A percentile compares a stretch with the other conserved stretches of the same genome.
phyloP scores from a whole-genome alignment of 2,888 invertebrate genomes.

The Harpalus rubripes region DNA sequence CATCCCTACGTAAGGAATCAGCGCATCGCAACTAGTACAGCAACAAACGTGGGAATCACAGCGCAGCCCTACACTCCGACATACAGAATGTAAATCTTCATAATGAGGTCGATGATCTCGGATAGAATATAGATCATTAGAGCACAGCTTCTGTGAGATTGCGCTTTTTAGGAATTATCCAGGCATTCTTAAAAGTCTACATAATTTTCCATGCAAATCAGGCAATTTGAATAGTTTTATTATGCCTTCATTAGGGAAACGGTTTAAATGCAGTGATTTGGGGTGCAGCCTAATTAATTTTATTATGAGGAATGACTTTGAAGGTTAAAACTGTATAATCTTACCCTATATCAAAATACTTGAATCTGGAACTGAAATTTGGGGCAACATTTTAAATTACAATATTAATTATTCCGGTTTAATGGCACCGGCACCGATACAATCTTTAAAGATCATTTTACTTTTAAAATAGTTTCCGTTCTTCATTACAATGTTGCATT shows the following conservation, averaged over 20 bases:
- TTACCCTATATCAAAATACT: background rate
- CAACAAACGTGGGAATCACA: slow-evolving; percentile 48
- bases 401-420: background rate
- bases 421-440: background rate
- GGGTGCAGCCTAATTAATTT: slow-evolving; percentile 34
- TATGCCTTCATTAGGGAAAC: slow-evolving; percentile 22
- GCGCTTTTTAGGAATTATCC: slow-evolving; percentile 13
- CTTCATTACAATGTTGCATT: background rate
- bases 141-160: background rate
- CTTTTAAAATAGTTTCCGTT: background rate
- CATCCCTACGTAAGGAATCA: slow-evolving; percentile 49
- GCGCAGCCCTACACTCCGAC: slow-evolving; percentile 14
- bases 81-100: slow-evolving; percentile 43
- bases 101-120: slow-evolving; percentile 53
- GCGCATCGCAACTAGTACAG: slow-evolving; percentile 31
- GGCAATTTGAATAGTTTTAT: slow-evolving; percentile 5
- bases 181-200: slow-evolving; percentile 7
- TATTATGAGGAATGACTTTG: slow-evolving; percentile 20
- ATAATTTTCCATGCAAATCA: slow-evolving; percentile 26
- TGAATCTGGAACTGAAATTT: background rate
- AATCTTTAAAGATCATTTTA: background rate
- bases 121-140: slow-evolving; percentile 47
- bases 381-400: background rate
- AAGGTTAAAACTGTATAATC: background rate
- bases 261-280: slow-evolving; percentile 22